Base-by-base conservation (phyloP, 2,113 vertebrate species). In the Salvator merianae region DNA sequence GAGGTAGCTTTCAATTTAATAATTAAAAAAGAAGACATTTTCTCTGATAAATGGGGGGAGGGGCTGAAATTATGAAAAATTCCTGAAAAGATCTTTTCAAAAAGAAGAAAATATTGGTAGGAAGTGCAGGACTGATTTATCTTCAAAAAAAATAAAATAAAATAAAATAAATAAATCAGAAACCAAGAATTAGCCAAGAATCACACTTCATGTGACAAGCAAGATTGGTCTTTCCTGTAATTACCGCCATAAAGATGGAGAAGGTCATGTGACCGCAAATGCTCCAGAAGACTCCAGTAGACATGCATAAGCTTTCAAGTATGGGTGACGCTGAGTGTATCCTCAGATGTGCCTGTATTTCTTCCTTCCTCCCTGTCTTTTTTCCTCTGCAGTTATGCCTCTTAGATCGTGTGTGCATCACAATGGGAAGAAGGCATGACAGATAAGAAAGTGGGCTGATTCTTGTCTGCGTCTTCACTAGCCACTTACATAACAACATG, bases 71-170 rank as follows among this genome's bases (percentile, higher is more conserved):
- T 38, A 47, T 4, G 12, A 7, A 32, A 86, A 74, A 32, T 55
- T 22, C 68, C 68, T 13, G 79, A 75, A 91, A 50, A 0, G 0
- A n/a, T 34, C 28, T 12, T n/a, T 13, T 86, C 86, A 81, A 79
- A 75, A 18, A 2, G n/a, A 82, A 40, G 36, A 38, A 71, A 81
- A 81, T n/a, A 16, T 82, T 81, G 80, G 43, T 55, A 86, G 81
- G 47, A 34, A 89, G 87, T 84, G 65, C 63, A 80, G 24, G 32
- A 50, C 36, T 34, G 40, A 50, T 86, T 84, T 81, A 84, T 79
- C 88, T 75, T 2, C 7, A 75, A 7, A 55, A 76, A 22, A 3
- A 89, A 81, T 88, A 88, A n/a, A n/a, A n/a, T n/a, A n/a, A n/a
- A n/a, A n/a, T n/a, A n/a, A n/a, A n/a, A n/a, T n/a, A n/a, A n/a